phyloP scores from a whole-genome alignment of 2,113 vertebrate genomes.

The Anas platyrhynchos region DNA sequence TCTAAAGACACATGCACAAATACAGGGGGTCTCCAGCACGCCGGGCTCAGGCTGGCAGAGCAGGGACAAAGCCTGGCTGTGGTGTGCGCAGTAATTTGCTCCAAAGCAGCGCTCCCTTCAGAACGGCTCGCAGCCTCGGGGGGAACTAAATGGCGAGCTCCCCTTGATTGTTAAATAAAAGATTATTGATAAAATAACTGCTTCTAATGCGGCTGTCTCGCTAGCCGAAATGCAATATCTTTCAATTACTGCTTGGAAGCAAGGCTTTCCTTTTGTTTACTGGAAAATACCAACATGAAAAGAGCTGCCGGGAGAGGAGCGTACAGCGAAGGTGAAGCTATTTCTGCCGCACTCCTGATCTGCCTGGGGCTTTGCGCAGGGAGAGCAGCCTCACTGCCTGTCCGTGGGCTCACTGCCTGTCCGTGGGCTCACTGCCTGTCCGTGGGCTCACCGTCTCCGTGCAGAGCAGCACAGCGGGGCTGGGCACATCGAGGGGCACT shows the following conservation, averaged over 20 bases:
- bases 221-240: neutral
- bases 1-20: neutral
- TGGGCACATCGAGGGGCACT: neutral
- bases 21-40: neutral
- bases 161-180: constrained; percentile 69
- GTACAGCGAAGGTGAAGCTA: neutral
- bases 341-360: neutral
- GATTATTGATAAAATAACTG: constrained; percentile 63
- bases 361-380: accelerated
- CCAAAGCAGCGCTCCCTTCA: neutral
- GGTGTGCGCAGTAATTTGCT: constrained; percentile 3
- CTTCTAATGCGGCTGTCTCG: constrained; percentile 44
- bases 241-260: constrained; percentile 40
- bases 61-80: neutral
- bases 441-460: accelerated
- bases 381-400: neutral
- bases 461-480: neutral
- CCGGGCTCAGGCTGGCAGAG: neutral
- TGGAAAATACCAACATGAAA: constrained; percentile 30
- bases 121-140: constrained; percentile 38
- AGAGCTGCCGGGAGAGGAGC: neutral
- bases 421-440: neutral
- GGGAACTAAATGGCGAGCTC: constrained; percentile 55
- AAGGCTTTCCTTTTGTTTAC: neutral
- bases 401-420: too few relatives aligned